Evolutionary conservation across 2,888 invertebrate species (phyloP).

Genomic region (Andrena trimmerana): DNA sequence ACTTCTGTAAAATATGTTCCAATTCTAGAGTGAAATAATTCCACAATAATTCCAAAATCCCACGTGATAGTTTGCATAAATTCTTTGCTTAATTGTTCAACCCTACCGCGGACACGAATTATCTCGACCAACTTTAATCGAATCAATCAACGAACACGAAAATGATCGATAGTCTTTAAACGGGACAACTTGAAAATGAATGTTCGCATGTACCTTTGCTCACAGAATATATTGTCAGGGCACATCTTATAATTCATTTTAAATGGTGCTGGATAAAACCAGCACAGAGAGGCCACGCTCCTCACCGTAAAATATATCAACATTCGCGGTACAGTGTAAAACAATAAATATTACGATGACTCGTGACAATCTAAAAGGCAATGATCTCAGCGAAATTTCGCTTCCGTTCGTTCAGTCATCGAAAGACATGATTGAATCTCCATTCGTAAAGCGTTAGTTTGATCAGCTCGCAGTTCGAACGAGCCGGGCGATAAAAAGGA

Average conservation of each 20-base stretch:
- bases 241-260: background rate
- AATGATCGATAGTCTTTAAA: background rate
- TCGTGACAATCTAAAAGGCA: background rate
- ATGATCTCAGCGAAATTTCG: background rate
- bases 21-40: too few relatives aligned
- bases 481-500: background rate
- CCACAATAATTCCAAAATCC: too few relatives aligned
- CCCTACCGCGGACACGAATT: background rate
- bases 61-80: too few relatives aligned
- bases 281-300: background rate
- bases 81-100: background rate
- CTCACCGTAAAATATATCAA: background rate
- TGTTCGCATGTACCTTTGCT: background rate
- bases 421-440: constrained; percentile 19
- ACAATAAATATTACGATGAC: background rate
- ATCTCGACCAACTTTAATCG: background rate
- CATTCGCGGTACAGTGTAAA: background rate
- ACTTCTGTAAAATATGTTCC: too few relatives aligned
- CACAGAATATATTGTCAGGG: background rate
- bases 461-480: constrained; percentile 15
- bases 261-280: background rate
- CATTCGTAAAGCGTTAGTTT: constrained; percentile 49
- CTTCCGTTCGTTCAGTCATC: background rate
- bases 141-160: background rate
- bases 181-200: background rate